A percentile compares a stretch with the other conserved stretches of the same genome.
Conservation (phyloP, 2,113 vertebrate genomes). For the Myrmecophaga tridactyla region DNA sequence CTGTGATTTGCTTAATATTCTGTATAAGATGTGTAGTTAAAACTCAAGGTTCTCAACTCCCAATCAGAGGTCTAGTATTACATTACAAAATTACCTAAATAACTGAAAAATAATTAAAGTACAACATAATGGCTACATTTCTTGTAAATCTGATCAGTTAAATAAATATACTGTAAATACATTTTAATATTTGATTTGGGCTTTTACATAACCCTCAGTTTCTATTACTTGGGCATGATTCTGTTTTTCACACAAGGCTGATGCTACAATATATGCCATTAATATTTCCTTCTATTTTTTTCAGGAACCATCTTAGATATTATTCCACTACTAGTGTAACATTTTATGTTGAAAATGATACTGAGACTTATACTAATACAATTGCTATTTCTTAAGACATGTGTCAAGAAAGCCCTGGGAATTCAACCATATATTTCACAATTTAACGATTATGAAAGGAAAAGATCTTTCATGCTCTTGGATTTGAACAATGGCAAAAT, state of each 20-base stretch:
- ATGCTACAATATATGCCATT: background rate
- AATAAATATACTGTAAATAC: background rate
- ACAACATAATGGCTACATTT: background rate
- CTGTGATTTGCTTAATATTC: background rate
- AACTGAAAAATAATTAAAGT: background rate
- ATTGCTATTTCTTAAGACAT: background rate
- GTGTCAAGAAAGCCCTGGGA: background rate
- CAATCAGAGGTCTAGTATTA: background rate
- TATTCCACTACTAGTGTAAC: background rate
- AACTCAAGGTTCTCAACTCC: background rate
- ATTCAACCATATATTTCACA: background rate
- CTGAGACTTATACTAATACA: background rate
- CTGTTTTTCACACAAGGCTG: background rate
- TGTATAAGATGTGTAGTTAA: background rate
- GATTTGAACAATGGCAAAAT: background rate
- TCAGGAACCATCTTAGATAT: background rate
- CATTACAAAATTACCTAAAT: background rate
- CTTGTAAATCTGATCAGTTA: background rate
- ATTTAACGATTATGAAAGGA: background rate
- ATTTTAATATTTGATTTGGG: background rate
- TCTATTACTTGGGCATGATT: background rate
- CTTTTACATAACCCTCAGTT: background rate
- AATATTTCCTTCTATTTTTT: background rate
- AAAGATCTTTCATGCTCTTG: background rate
- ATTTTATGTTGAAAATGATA: background rate